These are phyloP conservation scores for Papilio protenor DNA, from an alignment of 2,888 invertebrate species.

Conservation along the genomic window DNA sequence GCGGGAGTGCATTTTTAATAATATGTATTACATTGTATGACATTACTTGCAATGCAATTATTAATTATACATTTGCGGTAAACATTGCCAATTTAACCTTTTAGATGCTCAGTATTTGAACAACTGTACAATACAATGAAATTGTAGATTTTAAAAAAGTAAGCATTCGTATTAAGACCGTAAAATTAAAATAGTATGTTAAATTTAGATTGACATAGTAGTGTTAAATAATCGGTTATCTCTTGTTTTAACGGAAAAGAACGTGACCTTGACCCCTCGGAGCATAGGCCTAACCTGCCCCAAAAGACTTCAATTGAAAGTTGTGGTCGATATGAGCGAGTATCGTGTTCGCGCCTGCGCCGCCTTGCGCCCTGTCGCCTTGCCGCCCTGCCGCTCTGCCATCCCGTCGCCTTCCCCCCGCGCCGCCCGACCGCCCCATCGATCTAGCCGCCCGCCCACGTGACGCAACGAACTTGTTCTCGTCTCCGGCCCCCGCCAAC, in stretches of 20 bases:
- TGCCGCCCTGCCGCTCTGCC: neutral
- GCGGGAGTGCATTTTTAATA: conserved; percentile 16
- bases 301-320: conserved; percentile 79
- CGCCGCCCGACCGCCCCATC: conserved; percentile 61
- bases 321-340: conserved; percentile 78
- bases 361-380: conserved; percentile 42
- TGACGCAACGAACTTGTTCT: conserved; percentile 79
- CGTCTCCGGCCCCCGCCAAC: conserved; percentile 70
- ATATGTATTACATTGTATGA: conserved; percentile 7
- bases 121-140: neutral
- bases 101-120: neutral
- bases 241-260: conserved; percentile 55
- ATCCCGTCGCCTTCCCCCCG: conserved; percentile 23
- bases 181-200: neutral
- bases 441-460: conserved; percentile 81
- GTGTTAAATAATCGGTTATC: conserved; percentile 20
- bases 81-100: conserved; percentile 6
- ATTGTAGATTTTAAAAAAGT: neutral
- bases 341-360: conserved; percentile 78
- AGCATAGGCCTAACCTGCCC: conserved; percentile 84
- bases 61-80: neutral
- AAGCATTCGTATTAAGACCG: neutral
- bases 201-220: neutral
- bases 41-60: conserved; percentile 12
- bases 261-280: conserved; percentile 82